Percentiles rank a stretch among this genome's conserved stretches.
Evolutionary conservation across 2,113 vertebrate genomes (phyloP).

Genomic region (Taxidea taxus): DNA sequence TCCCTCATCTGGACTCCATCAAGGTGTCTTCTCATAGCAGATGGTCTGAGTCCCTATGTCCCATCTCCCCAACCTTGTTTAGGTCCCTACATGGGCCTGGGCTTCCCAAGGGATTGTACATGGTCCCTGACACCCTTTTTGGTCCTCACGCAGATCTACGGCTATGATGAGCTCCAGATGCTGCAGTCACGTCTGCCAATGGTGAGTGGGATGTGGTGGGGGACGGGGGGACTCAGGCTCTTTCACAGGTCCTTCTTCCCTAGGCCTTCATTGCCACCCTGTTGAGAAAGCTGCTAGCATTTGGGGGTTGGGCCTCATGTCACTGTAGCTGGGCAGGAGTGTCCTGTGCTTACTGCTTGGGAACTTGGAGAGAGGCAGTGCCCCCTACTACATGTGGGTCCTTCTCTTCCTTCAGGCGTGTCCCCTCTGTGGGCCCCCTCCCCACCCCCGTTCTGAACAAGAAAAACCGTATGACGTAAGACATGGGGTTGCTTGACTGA

Average conservation of each 20-base stretch:
- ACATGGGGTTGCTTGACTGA: background rate
- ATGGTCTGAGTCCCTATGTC: background rate
- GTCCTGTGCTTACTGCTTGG: background rate
- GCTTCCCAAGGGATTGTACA: background rate
- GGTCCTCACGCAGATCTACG: conserved; percentile 91
- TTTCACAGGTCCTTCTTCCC: accelerated
- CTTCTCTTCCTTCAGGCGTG: background rate
- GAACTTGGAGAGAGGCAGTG: background rate
- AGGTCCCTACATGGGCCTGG: background rate
- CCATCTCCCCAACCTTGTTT: background rate
- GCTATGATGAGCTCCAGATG: conserved; percentile 98
- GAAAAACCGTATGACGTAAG: background rate
- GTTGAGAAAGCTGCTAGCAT: background rate
- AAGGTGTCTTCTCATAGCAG: background rate
- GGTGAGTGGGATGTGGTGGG: conserved; percentile 83
- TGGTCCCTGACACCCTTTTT: conserved; percentile 45
- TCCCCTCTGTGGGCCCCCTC: too few species aligned
- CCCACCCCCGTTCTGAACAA: background rate
- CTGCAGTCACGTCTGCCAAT: conserved; percentile 96
- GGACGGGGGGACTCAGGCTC: background rate
- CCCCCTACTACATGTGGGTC: background rate
- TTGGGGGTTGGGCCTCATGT: too few species aligned
- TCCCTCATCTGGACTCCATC: background rate
- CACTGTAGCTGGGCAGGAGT: background rate
- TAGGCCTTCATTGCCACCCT: background rate